Conservation (phyloP, 2,797 vertebrate genomes). For the Pagetopsis macropterus region DNA sequence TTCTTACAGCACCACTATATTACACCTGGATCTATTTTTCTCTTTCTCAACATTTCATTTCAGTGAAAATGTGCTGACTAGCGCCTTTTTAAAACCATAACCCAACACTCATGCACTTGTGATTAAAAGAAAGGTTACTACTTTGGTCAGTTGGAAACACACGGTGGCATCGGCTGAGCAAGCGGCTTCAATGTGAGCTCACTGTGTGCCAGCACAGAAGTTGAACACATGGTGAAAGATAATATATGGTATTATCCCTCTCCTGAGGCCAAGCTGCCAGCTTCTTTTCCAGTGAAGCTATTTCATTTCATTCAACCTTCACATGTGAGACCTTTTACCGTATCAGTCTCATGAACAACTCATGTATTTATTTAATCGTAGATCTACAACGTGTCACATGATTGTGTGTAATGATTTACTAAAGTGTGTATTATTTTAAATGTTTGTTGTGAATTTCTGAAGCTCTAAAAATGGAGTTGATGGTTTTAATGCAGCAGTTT, state of each 20-base stretch:
- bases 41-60: slow-evolving; percentile 1
- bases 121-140: slow-evolving; percentile 7
- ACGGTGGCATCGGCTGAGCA: not conserved
- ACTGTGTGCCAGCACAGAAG: slow-evolving; percentile 13
- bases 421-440: too few species aligned
- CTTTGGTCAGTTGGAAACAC: slow-evolving; percentile 15
- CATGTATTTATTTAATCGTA: too few species aligned
- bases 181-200: slow-evolving; percentile 5
- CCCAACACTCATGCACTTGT: not conserved
- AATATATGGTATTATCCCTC: slow-evolving; percentile 36
- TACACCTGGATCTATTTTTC: not conserved
- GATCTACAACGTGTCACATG: too few species aligned
- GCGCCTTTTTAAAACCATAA: not conserved
- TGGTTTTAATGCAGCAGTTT: too few species aligned
- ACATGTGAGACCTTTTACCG: too few species aligned
- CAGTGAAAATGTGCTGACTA: not conserved
- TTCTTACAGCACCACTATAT: too few species aligned
- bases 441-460: too few species aligned
- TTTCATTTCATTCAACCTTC: not conserved
- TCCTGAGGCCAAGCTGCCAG: not conserved
- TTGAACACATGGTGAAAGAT: slow-evolving; percentile 49
- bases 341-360: too few species aligned
- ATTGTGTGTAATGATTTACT: too few species aligned
- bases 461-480: too few species aligned
- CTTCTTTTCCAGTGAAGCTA: not conserved